These are phyloP conservation scores for Cryptotermes secundus DNA, from an alignment of 1,140 invertebrate genomes.

Conservation along the genomic window DNA sequence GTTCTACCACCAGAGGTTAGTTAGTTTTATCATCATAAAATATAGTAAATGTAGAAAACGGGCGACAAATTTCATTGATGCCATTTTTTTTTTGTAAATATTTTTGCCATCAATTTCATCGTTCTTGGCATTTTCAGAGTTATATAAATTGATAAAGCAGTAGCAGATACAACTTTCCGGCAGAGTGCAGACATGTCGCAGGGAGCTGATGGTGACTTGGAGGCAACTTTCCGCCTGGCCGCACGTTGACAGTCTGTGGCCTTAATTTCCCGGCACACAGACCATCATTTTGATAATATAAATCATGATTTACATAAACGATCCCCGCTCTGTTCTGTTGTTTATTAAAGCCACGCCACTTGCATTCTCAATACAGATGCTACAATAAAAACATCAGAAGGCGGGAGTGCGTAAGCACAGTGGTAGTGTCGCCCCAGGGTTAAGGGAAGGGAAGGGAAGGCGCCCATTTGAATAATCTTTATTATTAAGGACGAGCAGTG, in stretches of 20 bases:
- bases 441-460: background rate
- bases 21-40: too few species aligned
- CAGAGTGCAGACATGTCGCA: too few species aligned
- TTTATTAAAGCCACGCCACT: background rate
- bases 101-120: too few species aligned
- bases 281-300: background rate
- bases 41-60: too few species aligned
- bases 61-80: too few species aligned
- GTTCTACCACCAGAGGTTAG: too few species aligned
- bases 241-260: background rate
- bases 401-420: constrained; percentile 9
- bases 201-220: too few species aligned
- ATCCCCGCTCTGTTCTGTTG: background rate
- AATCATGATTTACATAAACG: constrained; percentile 9
- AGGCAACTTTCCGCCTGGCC: background rate
- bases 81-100: too few species aligned
- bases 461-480: constrained; percentile 19
- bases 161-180: too few species aligned
- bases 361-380: background rate
- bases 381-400: background rate
- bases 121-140: too few species aligned
- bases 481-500: constrained; percentile 3
- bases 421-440: background rate
- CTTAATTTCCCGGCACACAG: background rate
- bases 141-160: too few species aligned